Conservation (phyloP, 1,140 invertebrate genomes). For the Archivesica marissinica region DNA sequence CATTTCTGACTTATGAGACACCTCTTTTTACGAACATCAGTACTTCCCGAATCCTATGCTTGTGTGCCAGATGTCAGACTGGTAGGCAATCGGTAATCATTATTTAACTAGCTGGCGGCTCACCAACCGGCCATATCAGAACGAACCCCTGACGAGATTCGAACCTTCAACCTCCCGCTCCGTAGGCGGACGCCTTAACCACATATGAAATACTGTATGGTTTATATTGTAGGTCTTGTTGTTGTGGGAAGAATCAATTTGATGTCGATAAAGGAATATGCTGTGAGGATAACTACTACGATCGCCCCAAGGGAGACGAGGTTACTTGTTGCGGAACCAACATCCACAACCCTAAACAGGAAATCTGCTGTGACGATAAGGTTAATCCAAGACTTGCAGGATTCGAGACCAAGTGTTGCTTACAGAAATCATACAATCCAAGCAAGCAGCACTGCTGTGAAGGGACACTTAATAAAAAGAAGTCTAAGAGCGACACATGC, state of each 20-base stretch:
- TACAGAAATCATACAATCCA: slow-evolving; percentile 11
- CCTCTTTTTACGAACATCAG: too few relatives aligned
- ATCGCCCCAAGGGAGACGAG: slow-evolving; percentile 26
- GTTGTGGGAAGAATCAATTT: slow-evolving; percentile 44
- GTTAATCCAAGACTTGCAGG: slow-evolving; percentile 15
- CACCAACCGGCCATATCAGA: too few relatives aligned
- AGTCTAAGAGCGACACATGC: not conserved
- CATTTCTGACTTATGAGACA: too few relatives aligned
- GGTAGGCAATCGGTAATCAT: too few relatives aligned
- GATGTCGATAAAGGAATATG: slow-evolving; percentile 41
- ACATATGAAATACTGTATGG: not conserved
- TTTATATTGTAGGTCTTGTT: slow-evolving; percentile 42
- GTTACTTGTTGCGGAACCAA: slow-evolving; percentile 43
- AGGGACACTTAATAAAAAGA: slow-evolving; percentile 37
- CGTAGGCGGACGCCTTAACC: too few relatives aligned
- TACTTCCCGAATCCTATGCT: too few relatives aligned
- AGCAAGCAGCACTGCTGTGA: slow-evolving; percentile 47
- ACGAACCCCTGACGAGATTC: too few relatives aligned
- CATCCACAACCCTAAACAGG: slow-evolving; percentile 21
- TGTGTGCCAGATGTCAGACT: too few relatives aligned
- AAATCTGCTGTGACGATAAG: slow-evolving; percentile 47
- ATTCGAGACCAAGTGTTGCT: slow-evolving; percentile 41
- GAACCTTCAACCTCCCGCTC: too few relatives aligned
- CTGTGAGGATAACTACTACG: slow-evolving; percentile 34
- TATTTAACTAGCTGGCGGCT: too few relatives aligned